phyloP scores from a whole-genome alignment of 2,888 invertebrate genomes.

The Automeris io region DNA sequence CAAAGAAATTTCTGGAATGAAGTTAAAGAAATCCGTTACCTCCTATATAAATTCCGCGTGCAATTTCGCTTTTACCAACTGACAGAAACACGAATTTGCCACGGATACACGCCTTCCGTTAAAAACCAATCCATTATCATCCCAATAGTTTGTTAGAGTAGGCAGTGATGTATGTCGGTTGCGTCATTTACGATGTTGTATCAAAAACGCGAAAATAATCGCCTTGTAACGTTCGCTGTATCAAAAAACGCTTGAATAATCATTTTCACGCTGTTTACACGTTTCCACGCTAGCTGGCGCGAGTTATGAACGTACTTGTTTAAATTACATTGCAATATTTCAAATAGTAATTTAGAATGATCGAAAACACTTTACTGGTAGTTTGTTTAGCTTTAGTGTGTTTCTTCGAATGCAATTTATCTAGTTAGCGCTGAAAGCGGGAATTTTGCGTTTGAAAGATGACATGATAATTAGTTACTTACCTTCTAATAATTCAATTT shows the following conservation, averaged over 20 bases:
- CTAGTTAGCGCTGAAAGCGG: background rate
- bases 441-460: background rate
- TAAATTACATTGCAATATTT: conserved; percentile 7
- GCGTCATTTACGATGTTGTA: conserved; percentile 1
- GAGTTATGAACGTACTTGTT: conserved; percentile 6
- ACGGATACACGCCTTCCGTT: conserved; percentile 3
- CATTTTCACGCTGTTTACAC: background rate
- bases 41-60: background rate
- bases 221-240: no score
- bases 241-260: background rate
- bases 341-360: conserved; percentile 5
- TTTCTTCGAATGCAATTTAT: background rate
- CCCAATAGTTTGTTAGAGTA: conserved; percentile 1
- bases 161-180: conserved; percentile 1
- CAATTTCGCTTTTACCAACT: background rate
- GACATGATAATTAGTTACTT: no score
- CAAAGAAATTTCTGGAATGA: no score
- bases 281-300: background rate
- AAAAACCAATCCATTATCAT: background rate
- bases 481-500: no score
- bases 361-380: background rate
- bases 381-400: background rate
- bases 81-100: background rate
- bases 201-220: no score
- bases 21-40: no score